These are phyloP conservation scores for Archaeoteleia sp. DNA, from an alignment of 2,888 invertebrate species.

Conservation along the genomic window DNA sequence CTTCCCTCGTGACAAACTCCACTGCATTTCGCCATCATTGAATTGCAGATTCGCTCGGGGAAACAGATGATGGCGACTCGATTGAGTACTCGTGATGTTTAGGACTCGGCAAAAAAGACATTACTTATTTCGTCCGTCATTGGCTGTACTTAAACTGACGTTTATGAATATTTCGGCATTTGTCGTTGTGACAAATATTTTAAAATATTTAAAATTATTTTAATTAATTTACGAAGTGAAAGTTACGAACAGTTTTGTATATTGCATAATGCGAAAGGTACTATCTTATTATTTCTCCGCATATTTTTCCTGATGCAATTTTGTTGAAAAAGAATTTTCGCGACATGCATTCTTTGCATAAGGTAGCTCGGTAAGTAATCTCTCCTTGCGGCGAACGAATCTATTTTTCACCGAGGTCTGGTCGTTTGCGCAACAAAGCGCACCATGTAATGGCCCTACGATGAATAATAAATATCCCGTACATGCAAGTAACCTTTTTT, in stretches of 20 bases:
- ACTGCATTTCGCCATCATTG: conserved; percentile 41
- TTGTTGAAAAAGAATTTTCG: conserved; percentile 16
- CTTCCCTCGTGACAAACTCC: conserved; percentile 27
- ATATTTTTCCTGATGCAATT: conserved; percentile 2
- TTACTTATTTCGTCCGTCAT: conserved; percentile 36
- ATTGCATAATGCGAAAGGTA: too few species aligned
- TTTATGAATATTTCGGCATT: background rate
- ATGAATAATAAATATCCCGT: conserved; percentile 18
- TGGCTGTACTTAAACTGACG: conserved; percentile 20
- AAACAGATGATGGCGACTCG: conserved; percentile 50
- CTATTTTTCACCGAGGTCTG: conserved; percentile 21
- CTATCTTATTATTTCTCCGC: too few species aligned
- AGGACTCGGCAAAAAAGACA: conserved; percentile 28
- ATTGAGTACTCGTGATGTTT: conserved; percentile 48
- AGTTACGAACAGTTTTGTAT: background rate
- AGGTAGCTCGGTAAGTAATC: conserved; percentile 18
- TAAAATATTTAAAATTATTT: conserved; percentile 1
- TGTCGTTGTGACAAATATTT: conserved; percentile 4
- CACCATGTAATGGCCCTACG: conserved; percentile 10
- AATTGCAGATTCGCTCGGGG: conserved; percentile 47
- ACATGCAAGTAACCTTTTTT: conserved; percentile 5
- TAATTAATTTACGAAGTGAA: conserved; percentile 16
- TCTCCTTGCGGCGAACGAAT: conserved; percentile 18
- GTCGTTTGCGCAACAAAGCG: conserved; percentile 21
- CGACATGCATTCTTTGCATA: conserved; percentile 20